Percentiles rank a stretch among this genome's conserved stretches.
Conservation (phyloP, 2,113 vertebrate genomes). For the Prionailurus viverrinus region DNA sequence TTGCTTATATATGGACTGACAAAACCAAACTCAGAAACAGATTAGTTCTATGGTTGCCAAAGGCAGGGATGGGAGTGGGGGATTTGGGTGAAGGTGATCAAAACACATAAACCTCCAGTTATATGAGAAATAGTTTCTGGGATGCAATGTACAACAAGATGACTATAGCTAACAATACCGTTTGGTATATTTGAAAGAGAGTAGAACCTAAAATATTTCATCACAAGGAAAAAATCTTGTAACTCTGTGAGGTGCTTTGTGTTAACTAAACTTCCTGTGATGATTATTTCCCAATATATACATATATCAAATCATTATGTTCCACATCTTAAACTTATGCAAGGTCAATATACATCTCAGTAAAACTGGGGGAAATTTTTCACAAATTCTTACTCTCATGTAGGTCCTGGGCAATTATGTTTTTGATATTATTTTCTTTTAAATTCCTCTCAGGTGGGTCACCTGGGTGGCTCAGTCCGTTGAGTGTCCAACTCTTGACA, state of each 20-base stretch:
- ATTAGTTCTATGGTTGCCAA: background rate
- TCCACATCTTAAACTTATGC: background rate
- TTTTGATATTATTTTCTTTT: background rate
- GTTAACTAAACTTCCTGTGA: background rate
- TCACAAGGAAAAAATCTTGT: background rate
- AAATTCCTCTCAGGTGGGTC: background rate
- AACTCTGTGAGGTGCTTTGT: background rate
- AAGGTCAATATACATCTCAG: background rate
- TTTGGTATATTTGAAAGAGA: background rate
- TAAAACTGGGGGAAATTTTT: background rate
- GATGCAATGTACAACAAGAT: background rate
- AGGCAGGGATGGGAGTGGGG: accelerated
- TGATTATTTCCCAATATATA: background rate
- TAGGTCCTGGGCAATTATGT: background rate
- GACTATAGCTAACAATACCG: background rate
- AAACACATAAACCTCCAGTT: background rate
- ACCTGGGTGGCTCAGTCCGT: too few relatives aligned
- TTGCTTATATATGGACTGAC: background rate
- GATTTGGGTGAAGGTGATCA: background rate
- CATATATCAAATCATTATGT: background rate
- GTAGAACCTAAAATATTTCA: background rate
- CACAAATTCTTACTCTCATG: background rate
- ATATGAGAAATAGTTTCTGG: background rate
- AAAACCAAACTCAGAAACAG: background rate
- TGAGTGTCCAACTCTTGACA: too few relatives aligned